Evolutionary conservation across 2,888 invertebrate species (phyloP).

Genomic region (Tinea pellionella): DNA sequence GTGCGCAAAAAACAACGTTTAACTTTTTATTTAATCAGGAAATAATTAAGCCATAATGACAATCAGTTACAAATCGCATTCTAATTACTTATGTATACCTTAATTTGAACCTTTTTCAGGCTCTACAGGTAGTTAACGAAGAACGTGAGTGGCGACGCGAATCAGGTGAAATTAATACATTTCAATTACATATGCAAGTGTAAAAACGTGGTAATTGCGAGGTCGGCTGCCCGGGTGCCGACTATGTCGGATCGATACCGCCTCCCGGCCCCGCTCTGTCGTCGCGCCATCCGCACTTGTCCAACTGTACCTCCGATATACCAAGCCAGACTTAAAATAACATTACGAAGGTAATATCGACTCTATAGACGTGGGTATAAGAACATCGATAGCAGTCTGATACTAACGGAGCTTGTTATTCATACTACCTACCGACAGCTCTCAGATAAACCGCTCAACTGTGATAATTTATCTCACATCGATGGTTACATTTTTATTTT

Average conservation of each 20-base stretch:
- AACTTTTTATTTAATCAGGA: too few species aligned
- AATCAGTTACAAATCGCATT: too few species aligned
- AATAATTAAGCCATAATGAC: too few species aligned
- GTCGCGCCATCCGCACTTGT: neutral
- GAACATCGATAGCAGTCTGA: neutral
- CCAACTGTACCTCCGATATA: conserved; percentile 13
- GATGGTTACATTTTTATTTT: neutral
- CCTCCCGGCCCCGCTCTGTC: conserved; percentile 8
- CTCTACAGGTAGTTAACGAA: too few species aligned
- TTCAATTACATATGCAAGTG: neutral
- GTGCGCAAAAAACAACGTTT: neutral
- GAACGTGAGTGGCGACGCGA: neutral
- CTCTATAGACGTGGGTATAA: neutral
- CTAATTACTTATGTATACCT: too few species aligned
- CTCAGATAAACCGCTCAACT: conserved; percentile 9
- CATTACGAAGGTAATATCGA: neutral
- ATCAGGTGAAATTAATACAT: neutral
- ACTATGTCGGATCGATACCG: conserved; percentile 20
- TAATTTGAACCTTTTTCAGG: too few species aligned
- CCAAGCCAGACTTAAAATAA: conserved; percentile 23
- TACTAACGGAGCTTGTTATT: neutral
- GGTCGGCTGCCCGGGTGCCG: conserved; percentile 29
- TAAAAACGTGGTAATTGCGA: conserved; percentile 21
- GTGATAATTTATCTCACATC: neutral
- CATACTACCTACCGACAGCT: neutral